Conservation (phyloP, 2,888 invertebrate species). For the Stomorhina lunata region DNA sequence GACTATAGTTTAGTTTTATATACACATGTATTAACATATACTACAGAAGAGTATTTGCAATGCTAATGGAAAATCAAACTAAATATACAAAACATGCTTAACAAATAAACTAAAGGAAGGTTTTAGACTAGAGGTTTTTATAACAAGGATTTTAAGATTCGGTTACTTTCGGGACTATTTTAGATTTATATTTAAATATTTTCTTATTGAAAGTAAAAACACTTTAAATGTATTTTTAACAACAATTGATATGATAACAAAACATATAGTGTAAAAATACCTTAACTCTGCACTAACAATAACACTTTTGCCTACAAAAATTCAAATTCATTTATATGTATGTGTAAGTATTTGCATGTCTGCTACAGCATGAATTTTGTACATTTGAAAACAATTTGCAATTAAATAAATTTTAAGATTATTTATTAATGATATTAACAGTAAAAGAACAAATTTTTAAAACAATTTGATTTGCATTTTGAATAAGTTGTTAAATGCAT, state of each 20-base stretch:
- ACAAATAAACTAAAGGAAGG: conserved; percentile 17
- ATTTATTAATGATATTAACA: conserved; percentile 34
- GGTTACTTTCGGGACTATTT: no score
- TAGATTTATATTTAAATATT: no score
- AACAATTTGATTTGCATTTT: conserved; percentile 16
- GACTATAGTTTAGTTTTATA: neutral
- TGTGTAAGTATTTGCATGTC: neutral
- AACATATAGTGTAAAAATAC: no score
- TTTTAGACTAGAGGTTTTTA: no score
- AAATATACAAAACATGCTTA: neutral
- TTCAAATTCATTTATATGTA: neutral
- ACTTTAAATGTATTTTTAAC: no score
- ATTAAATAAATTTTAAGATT: conserved; percentile 23
- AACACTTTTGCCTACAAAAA: no score
- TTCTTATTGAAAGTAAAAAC: no score
- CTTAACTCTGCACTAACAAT: no score
- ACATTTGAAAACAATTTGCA: conserved; percentile 31
- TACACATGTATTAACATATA: neutral
- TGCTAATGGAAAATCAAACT: conserved; percentile 49
- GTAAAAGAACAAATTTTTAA: neutral
- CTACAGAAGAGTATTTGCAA: conserved; percentile 22
- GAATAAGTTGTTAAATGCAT: conserved; percentile 35
- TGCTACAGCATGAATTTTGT: neutral
- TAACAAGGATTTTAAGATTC: no score
- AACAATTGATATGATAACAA: no score